Base-by-base conservation (phyloP, 2,888 invertebrate genomes). In the Nysson spinosus region DNA sequence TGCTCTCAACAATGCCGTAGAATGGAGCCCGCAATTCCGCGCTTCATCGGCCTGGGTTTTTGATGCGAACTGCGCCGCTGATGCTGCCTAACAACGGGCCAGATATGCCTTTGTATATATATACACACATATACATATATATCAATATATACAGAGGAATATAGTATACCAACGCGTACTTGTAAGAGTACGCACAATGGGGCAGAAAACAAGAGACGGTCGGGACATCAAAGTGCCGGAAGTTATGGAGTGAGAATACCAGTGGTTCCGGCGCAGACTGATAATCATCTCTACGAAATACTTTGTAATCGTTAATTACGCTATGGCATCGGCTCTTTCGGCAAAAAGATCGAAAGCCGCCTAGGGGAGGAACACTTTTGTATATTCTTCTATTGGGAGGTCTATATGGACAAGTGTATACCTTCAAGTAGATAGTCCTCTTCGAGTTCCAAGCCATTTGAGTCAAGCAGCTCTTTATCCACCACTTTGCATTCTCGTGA, bases 251-350 rank as follows among this genome's bases (percentile, higher is more conserved):
- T 66, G 69, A 62, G 71, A 71, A 78, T 72, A 69, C 68, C 67
- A 69, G 78, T 70, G 81, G 79, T 84, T 86, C 87, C 87, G 86
- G 86, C 81, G 69, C 81, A 86, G 87, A 86, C 86, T 86, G 85
- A 87, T 87, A 85, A 87, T 86, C 85, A 87, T 86, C 83, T 83
- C 81, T 83, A 86, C 83, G 85, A 85, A 86, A 86, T 87, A 87
- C 85, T 87, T 86, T 85, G 85, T 84, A 85, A 86, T 85, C 85
- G 85, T 86, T 86, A 87, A 87, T 86, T 86, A 86, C 83, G 80
- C 75, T 78, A 55, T 60, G 60, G 58, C 72, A 66, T 69, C 62
- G 75, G 54, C 68, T 42, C 46, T 73, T 75, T 72, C 66, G 71
- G 61, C 54, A 58, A 67, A 57, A 50, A 66, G 64, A 75, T 74